A percentile compares a stretch with the other conserved stretches of the same genome.
Conservation (phyloP, 2,113 vertebrate genomes). For the Mormoops blainvillei region DNA sequence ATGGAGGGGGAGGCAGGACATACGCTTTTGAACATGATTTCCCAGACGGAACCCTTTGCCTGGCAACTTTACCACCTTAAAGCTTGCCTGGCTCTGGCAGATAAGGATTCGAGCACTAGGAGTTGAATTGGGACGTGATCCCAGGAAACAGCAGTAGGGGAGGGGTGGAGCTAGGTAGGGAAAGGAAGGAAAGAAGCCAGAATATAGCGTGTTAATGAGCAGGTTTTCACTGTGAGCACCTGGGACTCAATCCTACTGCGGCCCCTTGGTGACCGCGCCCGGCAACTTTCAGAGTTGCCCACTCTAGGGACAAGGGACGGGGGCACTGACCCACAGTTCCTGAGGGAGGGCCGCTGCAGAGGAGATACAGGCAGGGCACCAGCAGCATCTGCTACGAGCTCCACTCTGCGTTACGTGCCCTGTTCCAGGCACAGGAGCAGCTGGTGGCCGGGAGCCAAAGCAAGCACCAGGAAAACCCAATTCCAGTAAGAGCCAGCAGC, state of each 20-base stretch:
- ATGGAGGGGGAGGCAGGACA: not conserved
- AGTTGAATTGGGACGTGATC: conserved; percentile 13
- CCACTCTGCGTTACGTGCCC: not conserved
- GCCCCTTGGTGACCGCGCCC: too few species aligned
- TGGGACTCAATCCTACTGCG: not conserved
- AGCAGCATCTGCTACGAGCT: not conserved
- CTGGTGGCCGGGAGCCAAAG: not conserved
- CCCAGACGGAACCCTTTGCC: not conserved
- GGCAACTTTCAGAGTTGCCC: not conserved
- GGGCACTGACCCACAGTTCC: not conserved
- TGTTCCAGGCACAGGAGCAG: conserved; percentile 4
- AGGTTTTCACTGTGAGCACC: not conserved
- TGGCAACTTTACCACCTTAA: not conserved
- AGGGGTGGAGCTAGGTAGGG: not conserved
- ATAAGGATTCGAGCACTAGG: not conserved
- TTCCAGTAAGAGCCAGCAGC: conserved; percentile 65
- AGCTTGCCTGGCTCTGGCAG: conserved; percentile 8
- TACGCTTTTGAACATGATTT: conserved; percentile 21
- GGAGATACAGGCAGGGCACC: not conserved
- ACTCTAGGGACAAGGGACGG: not conserved
- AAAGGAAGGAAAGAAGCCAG: not conserved
- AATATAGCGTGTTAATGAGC: not conserved
- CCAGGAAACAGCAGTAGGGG: not conserved
- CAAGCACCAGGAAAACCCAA: conserved; percentile 33
- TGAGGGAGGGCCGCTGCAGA: not conserved